Evolutionary conservation across 1,140 invertebrate species (phyloP).

Genomic region (Camponotus floridanus): DNA sequence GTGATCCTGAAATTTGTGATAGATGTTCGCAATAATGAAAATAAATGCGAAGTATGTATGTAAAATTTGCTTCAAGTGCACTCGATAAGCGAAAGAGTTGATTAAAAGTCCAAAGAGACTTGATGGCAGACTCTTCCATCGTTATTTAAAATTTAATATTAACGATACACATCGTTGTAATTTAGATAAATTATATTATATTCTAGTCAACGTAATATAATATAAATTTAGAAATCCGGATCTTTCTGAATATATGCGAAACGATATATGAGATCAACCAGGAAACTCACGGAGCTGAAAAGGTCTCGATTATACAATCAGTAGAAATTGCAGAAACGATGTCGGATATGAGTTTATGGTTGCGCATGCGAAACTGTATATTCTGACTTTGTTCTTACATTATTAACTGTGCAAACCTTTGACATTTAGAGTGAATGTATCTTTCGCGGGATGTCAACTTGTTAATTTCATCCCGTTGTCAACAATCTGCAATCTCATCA

Average conservation of each 20-base stretch:
- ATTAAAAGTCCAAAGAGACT: background rate
- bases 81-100: background rate
- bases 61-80: background rate
- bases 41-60: background rate
- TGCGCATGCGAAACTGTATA: conserved; percentile 42
- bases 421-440: conserved; percentile 48
- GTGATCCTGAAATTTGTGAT: background rate
- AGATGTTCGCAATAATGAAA: background rate
- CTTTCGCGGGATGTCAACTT: conserved; percentile 29
- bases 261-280: background rate
- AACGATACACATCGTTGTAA: background rate
- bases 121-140: background rate
- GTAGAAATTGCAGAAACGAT: conserved; percentile 31
- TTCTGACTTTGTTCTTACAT: conserved; percentile 15
- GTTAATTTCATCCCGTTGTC: background rate
- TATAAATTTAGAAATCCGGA: background rate
- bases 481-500: background rate
- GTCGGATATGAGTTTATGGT: background rate
- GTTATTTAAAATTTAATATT: background rate
- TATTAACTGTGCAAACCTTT: conserved; percentile 27
- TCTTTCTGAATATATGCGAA: background rate
- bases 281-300: conserved; percentile 19
- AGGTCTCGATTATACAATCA: conserved; percentile 38
- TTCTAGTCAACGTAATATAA: no score
- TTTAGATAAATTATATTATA: background rate